Evolutionary conservation across 2,113 vertebrate genomes (phyloP).

Genomic region (Condylura cristata): DNA sequence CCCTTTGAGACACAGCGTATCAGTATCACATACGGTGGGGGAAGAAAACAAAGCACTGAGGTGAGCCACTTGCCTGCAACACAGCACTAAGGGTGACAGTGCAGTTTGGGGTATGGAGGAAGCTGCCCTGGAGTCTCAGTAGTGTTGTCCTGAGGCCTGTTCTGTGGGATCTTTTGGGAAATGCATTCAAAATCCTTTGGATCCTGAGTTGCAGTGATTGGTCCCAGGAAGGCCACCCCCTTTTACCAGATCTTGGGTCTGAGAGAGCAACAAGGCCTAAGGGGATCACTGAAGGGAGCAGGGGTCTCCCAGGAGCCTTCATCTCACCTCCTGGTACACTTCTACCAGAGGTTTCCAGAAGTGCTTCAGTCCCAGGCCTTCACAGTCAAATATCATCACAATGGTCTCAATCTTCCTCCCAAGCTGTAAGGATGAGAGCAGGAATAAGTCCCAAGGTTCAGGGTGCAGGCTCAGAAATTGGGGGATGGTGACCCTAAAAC

Average conservation of each 20-base stretch:
- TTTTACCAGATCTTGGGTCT: not conserved
- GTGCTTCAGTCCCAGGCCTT: conserved; percentile 97
- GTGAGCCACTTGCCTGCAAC: not conserved
- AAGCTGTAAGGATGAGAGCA: conserved; percentile 83
- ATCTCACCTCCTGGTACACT: conserved; percentile 92
- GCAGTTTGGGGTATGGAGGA: not conserved
- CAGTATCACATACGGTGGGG: not conserved
- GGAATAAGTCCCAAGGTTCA: not conserved
- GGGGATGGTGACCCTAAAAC: not conserved
- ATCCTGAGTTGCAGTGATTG: too few relatives aligned
- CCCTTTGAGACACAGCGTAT: not conserved
- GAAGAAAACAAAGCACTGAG: not conserved
- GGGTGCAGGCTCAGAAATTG: not conserved
- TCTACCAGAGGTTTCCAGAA: conserved; percentile 97
- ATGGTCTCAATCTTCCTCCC: conserved; percentile 92
- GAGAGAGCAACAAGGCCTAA: not conserved
- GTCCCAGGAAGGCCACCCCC: not conserved
- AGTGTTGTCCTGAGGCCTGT: not conserved
- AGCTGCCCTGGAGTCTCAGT: not conserved
- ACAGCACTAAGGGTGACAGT: not conserved
- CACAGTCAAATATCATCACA: conserved; percentile 96
- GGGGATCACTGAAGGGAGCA: not conserved
- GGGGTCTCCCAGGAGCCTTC: not conserved
- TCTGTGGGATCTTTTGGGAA: not conserved
- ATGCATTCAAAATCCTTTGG: not conserved